Conservation (phyloP, 2,888 invertebrate species). For the Eledona agricola region DNA sequence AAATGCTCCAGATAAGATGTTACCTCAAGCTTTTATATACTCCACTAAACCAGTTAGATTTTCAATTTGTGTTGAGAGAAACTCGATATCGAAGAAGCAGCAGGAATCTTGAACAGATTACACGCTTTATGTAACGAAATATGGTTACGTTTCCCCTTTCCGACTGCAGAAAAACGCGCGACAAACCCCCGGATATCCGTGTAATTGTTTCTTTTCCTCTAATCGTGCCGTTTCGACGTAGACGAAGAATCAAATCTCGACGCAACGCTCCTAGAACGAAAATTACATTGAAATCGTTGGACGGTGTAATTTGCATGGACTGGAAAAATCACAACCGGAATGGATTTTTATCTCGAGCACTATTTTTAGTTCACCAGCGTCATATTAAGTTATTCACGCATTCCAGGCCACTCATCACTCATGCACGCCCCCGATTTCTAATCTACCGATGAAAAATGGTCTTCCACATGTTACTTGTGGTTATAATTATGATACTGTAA, state of each 20-base stretch:
- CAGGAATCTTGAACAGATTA: conserved; percentile 48
- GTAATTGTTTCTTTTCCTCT: conserved; percentile 25
- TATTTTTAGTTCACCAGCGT: no score
- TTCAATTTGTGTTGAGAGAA: conserved; percentile 55
- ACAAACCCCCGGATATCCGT: conserved; percentile 6
- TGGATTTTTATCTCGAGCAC: no score
- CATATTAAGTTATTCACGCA: conserved; percentile 6
- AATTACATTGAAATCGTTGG: no score
- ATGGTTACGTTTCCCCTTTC: conserved; percentile 32
- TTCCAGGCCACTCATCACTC: conserved; percentile 6
- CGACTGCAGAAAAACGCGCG: conserved; percentile 10
- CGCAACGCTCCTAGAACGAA: no score
- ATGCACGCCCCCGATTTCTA: conserved; percentile 8
- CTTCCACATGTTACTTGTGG: conserved; percentile 2
- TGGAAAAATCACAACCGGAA: no score
- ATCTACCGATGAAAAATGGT: conserved; percentile 2
- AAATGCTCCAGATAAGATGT: conserved; percentile 53
- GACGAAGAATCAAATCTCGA: conserved; percentile 20
- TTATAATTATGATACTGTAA: conserved; percentile 12
- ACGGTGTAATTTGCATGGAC: no score
- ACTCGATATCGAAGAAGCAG: conserved; percentile 46
- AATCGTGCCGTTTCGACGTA: conserved; percentile 13
- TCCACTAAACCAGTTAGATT: conserved; percentile 52
- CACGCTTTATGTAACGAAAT: conserved; percentile 45
- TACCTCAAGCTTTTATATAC: conserved; percentile 53